phyloP scores from a whole-genome alignment of 2,888 invertebrate species.

The Malthinus seriepunctatus region DNA sequence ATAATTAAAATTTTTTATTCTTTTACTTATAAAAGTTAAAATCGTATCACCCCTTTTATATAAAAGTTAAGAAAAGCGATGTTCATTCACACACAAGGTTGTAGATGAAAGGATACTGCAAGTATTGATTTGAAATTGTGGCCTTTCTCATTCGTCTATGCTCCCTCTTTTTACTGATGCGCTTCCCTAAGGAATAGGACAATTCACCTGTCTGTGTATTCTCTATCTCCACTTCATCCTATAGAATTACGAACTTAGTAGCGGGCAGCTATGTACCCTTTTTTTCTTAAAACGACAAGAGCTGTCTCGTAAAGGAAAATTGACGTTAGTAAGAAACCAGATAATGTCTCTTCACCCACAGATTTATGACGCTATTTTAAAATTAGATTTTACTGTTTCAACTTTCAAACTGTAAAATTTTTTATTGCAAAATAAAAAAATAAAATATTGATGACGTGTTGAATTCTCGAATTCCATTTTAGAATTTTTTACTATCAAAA shows the following conservation, averaged over 20 bases:
- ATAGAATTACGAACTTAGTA: constrained; percentile 32
- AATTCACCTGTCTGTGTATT: constrained; percentile 56
- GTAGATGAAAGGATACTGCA: constrained; percentile 34
- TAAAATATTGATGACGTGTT: constrained; percentile 10
- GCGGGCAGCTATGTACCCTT: constrained; percentile 39
- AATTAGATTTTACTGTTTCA: constrained; percentile 1
- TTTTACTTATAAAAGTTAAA: neutral
- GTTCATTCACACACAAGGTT: constrained; percentile 19
- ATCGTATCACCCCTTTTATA: neutral
- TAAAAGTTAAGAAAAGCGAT: neutral
- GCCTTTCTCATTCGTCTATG: constrained; percentile 48
- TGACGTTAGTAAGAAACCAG: constrained; percentile 45
- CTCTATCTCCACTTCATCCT: constrained; percentile 27
- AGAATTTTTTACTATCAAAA: neutral
- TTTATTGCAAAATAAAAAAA: neutral
- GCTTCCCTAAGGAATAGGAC: constrained; percentile 52
- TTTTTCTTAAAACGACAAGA: constrained; percentile 52
- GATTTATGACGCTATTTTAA: constrained; percentile 50
- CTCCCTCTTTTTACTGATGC: constrained; percentile 51
- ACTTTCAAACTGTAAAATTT: neutral
- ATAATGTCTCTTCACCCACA: constrained; percentile 52
- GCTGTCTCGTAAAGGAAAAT: constrained; percentile 46
- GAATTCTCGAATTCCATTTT: constrained; percentile 2
- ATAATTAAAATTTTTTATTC: no score
- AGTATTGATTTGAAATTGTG: constrained; percentile 55